Percentiles rank a stretch among this genome's conserved stretches.
Evolutionary conservation across 2,888 invertebrate genomes (phyloP).

Genomic region (Epistrophe eligans): DNA sequence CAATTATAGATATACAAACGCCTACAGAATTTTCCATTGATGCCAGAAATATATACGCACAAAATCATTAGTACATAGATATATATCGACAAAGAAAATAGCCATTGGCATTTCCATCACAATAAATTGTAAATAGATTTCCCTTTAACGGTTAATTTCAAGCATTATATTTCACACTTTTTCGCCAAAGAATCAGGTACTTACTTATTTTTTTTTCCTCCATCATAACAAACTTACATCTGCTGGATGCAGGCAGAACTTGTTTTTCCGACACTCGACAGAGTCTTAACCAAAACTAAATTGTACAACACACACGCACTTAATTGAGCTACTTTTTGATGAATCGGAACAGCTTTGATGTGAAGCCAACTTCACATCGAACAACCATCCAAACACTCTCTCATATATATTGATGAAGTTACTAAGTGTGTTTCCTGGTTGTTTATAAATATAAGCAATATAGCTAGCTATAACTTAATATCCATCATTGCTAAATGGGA

Average conservation of each 20-base stretch:
- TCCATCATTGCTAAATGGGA: not conserved
- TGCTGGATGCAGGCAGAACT: slow-evolving; percentile 42
- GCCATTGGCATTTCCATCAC: slow-evolving; percentile 66
- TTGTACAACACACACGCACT: slow-evolving; percentile 41
- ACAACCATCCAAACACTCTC: slow-evolving; percentile 41
- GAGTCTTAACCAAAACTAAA: not conserved
- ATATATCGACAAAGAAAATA: not conserved
- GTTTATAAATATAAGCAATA: slow-evolving; percentile 3
- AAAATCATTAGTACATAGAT: not conserved
- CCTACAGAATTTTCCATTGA: slow-evolving; percentile 52
- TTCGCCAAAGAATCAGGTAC: slow-evolving; percentile 20
- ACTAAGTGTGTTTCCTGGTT: slow-evolving; percentile 44
- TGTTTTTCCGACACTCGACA: slow-evolving; percentile 28
- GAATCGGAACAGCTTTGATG: slow-evolving; percentile 52
- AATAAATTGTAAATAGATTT: slow-evolving; percentile 72
- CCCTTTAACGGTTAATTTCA: slow-evolving; percentile 58
- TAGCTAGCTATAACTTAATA: not conserved
- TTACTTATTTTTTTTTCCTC: not conserved
- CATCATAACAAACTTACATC: slow-evolving; percentile 25
- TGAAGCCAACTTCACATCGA: slow-evolving; percentile 19
- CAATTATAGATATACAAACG: slow-evolving; percentile 13
- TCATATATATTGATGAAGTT: not conserved
- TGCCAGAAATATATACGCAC: slow-evolving; percentile 31
- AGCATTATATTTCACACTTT: slow-evolving; percentile 58
- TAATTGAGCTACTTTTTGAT: slow-evolving; percentile 54